phyloP scores from a whole-genome alignment of 2,113 vertebrate species.

The Austrofundulus limnaeus region DNA sequence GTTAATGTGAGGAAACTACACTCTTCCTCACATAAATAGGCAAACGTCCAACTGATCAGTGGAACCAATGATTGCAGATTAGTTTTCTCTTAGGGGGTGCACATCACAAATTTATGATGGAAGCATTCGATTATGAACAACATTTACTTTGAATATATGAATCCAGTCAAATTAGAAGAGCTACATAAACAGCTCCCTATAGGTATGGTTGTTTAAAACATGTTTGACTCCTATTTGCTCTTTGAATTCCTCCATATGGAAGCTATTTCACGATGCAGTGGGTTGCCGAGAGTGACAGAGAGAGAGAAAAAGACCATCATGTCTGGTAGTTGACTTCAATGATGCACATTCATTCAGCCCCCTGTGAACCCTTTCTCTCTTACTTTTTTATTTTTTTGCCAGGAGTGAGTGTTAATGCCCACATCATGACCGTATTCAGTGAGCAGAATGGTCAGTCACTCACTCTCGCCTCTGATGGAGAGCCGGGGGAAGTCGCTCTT shows the following conservation, averaged over 20 bases:
- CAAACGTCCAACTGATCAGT: conserved; percentile 36
- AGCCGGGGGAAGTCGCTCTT: conserved; percentile 56
- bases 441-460: conserved; percentile 67
- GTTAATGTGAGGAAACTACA: conserved; percentile 45
- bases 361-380: conserved; percentile 42
- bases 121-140: conserved; percentile 6
- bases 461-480: conserved; percentile 52
- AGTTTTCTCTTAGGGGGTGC: not conserved
- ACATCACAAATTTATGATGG: conserved; percentile 2
- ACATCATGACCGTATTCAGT: conserved; percentile 68
- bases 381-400: conserved; percentile 22
- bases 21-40: conserved; percentile 44
- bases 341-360: conserved; percentile 52
- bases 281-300: not conserved
- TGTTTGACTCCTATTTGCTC: conserved; percentile 1
- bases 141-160: not conserved
- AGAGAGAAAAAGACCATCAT: conserved; percentile 12
- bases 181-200: conserved; percentile 18
- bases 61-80: not conserved
- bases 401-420: conserved; percentile 63
- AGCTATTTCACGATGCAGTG: conserved; percentile 40
- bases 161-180: not conserved
- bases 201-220: conserved; percentile 4
- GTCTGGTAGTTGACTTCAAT: conserved; percentile 46
- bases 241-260: conserved; percentile 23